Conservation (phyloP, 2,113 vertebrate species). For the Amblyornis subalaris region DNA sequence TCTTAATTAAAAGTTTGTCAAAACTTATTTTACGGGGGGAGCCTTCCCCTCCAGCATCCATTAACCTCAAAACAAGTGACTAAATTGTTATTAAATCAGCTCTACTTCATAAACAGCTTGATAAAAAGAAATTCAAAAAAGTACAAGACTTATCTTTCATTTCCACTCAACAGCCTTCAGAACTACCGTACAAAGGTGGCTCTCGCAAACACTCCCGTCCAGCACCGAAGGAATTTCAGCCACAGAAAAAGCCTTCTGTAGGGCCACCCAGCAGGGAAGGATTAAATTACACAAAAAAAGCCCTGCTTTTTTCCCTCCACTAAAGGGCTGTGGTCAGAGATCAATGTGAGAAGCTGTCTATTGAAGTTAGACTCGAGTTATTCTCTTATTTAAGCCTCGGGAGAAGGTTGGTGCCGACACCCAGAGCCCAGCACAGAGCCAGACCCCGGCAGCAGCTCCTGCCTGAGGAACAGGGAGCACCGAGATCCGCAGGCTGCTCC, state of each 20-base stretch:
- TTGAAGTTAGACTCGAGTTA: background rate
- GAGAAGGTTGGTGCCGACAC: background rate
- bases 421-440: background rate
- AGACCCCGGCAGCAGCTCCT: accelerated
- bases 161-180: conserved; percentile 6
- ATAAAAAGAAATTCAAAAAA: conserved; percentile 37
- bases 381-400: background rate
- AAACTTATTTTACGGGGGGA: background rate
- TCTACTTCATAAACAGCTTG: conserved; percentile 7
- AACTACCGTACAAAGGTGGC: background rate
- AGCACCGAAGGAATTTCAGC: background rate
- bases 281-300: conserved; percentile 12
- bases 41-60: background rate
- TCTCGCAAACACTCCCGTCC: background rate
- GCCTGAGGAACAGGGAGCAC: background rate
- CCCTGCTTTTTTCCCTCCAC: background rate
- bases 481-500: background rate
- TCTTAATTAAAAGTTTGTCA: conserved; percentile 37
- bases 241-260: background rate
- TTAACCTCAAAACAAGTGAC: conserved; percentile 13
- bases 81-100: conserved; percentile 17
- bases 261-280: conserved; percentile 34
- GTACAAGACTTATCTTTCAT: conserved; percentile 13
- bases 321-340: conserved; percentile 1
- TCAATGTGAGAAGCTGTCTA: background rate